Conservation (phyloP, 2,888 invertebrate genomes). For the Frankliniella intonsa region DNA sequence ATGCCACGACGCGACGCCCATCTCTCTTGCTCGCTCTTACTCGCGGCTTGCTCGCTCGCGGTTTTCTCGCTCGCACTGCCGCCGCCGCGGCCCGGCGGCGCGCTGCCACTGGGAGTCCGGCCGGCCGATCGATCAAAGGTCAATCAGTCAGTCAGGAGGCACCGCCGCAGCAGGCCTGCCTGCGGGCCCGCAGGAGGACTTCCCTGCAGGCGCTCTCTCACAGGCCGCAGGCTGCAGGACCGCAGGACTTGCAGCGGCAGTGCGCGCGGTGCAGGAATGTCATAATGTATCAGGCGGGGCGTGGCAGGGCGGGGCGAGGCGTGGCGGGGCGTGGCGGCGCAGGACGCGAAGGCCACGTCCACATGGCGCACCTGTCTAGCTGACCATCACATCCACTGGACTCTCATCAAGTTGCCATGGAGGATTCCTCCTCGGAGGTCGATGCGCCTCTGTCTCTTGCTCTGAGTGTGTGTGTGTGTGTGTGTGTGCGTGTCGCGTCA, state of each 20-base stretch:
- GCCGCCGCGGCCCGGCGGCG: too few relatives aligned
- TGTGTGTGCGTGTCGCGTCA: too few relatives aligned
- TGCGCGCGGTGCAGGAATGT: background rate
- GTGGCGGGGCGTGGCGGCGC: background rate
- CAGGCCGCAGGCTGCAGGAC: background rate
- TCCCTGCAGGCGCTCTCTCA: background rate
- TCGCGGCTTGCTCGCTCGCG: too few relatives aligned
- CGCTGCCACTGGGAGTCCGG: background rate
- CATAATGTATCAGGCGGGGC: conserved; percentile 23
- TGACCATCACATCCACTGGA: background rate
- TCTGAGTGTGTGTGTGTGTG: too few relatives aligned
- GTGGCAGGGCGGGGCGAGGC: background rate
- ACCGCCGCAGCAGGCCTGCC: background rate
- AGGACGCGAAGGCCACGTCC: conserved; percentile 4
- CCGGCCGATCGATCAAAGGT: conserved; percentile 8
- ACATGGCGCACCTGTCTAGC: background rate
- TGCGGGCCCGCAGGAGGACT: background rate
- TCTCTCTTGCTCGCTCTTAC: too few relatives aligned
- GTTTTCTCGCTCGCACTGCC: too few relatives aligned
- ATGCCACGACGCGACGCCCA: too few relatives aligned
- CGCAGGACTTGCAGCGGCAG: background rate
- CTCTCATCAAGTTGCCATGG: too few relatives aligned
- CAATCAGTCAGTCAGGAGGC: conserved; percentile 8
- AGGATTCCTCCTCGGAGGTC: too few relatives aligned
- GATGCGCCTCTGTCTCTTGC: too few relatives aligned